Evolutionary conservation across 2,888 invertebrate genomes (phyloP), one percentile per base, ranked within the genome.

Genomic region (Scaptomyza tumidula): DNA sequence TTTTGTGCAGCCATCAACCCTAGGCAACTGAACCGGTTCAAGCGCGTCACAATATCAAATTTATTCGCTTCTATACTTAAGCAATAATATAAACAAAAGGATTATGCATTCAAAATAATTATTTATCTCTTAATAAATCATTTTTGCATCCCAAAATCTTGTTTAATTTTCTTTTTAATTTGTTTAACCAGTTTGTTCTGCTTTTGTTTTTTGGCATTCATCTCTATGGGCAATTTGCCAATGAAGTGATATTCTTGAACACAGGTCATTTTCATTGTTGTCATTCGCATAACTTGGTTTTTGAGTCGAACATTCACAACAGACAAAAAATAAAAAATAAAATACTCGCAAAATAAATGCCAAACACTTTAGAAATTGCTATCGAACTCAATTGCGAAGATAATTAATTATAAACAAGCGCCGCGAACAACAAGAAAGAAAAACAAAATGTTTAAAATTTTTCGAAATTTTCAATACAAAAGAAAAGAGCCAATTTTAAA

Each of bases 181-280:
- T 78, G 50, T 41, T 50, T 50, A 76, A 80, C 80, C 64, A 54
- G 70, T 77, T 86, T 54, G 27, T 31, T 29, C 69, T 52, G 63
- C 43, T 48, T 69, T 66, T 14, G 4, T 14, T 0, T 39, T 41
- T 63, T 69, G 56, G 75, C 46, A 56, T 56, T 11, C n/a, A 52
- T 50, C 41, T 43, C 55, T 48, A 53, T 68, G 63, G 83, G 81
- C 88, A 70, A 48, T 6, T 11, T 24, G 81, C 86, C 83, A 82
- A 24, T 5, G 24, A 24, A 77, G 19, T 7, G n/a, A 75, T 75
- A 62, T 82, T 62, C 86, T 43, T 29, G 31, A 59, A 27, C 66
- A 70, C 80, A 58, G 88, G 71, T 77, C 84, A 82, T 71, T 16
- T 41, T 39, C 41, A 41, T 41, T 41, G 41, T 85, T 81, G 86